These are phyloP conservation scores for Albula glossodonta DNA, from an alignment of 2,113 vertebrate species.

Conservation along the genomic window DNA sequence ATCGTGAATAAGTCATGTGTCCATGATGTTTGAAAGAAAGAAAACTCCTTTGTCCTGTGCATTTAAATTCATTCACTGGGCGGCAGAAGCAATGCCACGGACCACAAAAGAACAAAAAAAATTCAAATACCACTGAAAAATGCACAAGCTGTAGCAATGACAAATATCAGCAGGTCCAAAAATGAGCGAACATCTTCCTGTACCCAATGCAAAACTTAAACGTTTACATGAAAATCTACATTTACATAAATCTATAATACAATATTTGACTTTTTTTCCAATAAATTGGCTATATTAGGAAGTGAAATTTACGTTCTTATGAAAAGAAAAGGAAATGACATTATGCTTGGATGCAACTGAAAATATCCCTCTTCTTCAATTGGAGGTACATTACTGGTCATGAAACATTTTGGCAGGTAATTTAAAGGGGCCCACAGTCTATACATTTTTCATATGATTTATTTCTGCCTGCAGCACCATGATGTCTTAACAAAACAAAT, in stretches of 20 bases:
- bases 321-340: conserved; percentile 10
- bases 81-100: no score
- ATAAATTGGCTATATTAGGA: conserved; percentile 45
- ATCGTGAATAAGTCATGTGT: no score
- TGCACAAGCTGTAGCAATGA: no score
- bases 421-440: conserved; percentile 62
- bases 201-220: background rate
- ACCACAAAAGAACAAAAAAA: no score
- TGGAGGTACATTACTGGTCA: conserved; percentile 65
- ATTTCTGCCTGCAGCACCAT: conserved; percentile 54
- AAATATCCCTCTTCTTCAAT: conserved; percentile 54
- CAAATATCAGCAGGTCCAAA: no score
- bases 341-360: conserved; percentile 8
- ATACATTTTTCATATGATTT: conserved; percentile 68
- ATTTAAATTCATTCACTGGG: no score
- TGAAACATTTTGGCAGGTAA: conserved; percentile 72
- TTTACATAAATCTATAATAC: background rate
- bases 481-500: conserved; percentile 65
- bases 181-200: background rate
- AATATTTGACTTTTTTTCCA: background rate
- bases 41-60: no score
- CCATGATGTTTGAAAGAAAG: no score
- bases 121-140: no score
- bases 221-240: background rate
- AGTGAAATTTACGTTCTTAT: conserved; percentile 29